phyloP scores from a whole-genome alignment of 2,113 vertebrate species.

The Tenebrosternarchus preto region DNA sequence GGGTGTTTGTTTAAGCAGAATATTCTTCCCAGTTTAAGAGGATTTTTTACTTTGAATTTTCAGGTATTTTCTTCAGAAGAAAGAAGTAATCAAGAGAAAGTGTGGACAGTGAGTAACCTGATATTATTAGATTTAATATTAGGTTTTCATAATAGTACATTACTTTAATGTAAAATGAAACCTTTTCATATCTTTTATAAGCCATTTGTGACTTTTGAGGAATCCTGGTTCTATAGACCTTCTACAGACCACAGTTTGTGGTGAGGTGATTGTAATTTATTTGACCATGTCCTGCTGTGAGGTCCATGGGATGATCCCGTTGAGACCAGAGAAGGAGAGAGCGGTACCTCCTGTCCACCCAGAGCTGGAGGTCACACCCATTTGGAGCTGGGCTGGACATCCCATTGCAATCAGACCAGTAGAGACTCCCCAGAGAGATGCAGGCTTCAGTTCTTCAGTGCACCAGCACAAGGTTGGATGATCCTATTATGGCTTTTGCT shows the following conservation, averaged over 20 bases:
- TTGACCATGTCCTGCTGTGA: constrained; percentile 15
- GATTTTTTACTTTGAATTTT: too few species aligned
- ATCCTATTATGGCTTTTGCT: background rate
- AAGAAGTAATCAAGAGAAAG: constrained; percentile 55
- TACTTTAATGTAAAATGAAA: background rate
- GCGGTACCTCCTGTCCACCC: constrained; percentile 45
- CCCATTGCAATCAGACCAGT: constrained; percentile 33
- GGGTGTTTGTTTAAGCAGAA: background rate
- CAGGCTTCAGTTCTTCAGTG: constrained; percentile 20
- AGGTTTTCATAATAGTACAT: background rate
- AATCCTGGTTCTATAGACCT: too few species aligned
- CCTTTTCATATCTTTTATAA: too few species aligned
- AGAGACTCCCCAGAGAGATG: constrained; percentile 55
- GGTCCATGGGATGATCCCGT: constrained; percentile 69
- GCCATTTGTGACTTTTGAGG: too few species aligned
- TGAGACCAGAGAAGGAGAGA: constrained; percentile 59
- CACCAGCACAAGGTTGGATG: constrained; percentile 55
- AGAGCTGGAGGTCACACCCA: constrained; percentile 45
- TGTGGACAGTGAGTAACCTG: constrained; percentile 65
- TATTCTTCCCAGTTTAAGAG: too few species aligned
- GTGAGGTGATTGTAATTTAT: background rate
- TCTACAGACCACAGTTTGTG: too few species aligned
- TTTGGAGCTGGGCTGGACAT: constrained; percentile 52
- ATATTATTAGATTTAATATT: constrained; percentile 33
- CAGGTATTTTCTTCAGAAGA: constrained; percentile 42